These are phyloP conservation scores for Macrochelys suwanniensis DNA, from an alignment of 2,797 vertebrate species.

Conservation along the genomic window DNA sequence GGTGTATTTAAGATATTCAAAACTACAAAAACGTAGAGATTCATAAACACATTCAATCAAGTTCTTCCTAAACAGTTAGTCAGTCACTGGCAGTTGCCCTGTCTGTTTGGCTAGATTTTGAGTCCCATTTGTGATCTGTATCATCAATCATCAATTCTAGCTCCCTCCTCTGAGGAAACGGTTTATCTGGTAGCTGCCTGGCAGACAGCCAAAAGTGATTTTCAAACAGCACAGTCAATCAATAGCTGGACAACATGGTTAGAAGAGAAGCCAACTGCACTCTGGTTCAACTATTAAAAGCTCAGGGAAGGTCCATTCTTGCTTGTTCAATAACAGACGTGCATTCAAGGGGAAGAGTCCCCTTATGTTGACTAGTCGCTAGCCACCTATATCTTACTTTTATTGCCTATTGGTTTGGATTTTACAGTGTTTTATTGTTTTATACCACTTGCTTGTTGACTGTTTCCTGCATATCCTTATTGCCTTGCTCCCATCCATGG, in stretches of 20 bases:
- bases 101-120: neutral
- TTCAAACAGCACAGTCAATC: neutral
- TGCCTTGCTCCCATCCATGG: neutral
- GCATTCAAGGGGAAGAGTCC: neutral
- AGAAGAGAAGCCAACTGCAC: neutral
- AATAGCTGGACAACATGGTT: neutral
- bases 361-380: neutral
- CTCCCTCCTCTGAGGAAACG: neutral
- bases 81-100: neutral
- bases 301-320: neutral
- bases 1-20: fast-evolving
- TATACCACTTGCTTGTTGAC: neutral
- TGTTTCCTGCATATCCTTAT: neutral
- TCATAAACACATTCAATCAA: fast-evolving
- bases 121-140: neutral
- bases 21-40: neutral
- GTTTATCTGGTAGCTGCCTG: neutral
- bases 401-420: neutral
- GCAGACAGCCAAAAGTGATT: neutral
- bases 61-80: neutral
- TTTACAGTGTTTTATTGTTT: neutral
- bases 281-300: neutral
- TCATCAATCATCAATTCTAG: neutral
- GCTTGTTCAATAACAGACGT: neutral
- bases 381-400: neutral